Percentiles rank a stretch among this genome's conserved stretches.
Evolutionary conservation across 2,113 vertebrate species (phyloP).

Genomic region (Serilophus lunatus): DNA sequence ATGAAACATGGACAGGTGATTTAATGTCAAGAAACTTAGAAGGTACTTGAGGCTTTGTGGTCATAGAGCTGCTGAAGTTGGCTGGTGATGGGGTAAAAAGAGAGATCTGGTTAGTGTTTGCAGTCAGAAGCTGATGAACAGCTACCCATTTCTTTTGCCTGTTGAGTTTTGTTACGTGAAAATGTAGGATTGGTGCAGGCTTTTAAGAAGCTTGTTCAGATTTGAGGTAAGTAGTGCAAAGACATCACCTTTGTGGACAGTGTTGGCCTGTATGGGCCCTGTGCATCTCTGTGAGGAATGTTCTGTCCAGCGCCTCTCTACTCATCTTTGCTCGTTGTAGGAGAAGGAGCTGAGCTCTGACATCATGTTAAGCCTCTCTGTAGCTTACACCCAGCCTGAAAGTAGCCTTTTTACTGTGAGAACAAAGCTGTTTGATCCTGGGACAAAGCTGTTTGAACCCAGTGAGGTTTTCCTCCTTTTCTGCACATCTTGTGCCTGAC

Average conservation of each 20-base stretch:
- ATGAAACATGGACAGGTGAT: neutral
- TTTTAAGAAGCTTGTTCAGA: neutral
- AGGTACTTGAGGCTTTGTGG: neutral
- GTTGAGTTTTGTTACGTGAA: neutral
- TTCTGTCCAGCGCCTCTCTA: rapidly evolving
- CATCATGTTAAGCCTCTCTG: rapidly evolving
- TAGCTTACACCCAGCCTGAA: neutral
- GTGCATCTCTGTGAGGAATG: neutral
- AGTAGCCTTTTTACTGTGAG: neutral
- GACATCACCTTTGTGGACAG: neutral
- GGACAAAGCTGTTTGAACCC: neutral
- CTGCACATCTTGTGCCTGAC: neutral
- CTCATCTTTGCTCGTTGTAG: rapidly evolving
- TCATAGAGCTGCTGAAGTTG: neutral
- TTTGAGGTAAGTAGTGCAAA: neutral
- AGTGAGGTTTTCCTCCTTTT: neutral
- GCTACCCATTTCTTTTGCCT: neutral
- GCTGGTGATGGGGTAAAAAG: neutral
- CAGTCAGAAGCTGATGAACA: neutral
- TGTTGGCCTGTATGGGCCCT: rapidly evolving
- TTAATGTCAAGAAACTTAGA: neutral
- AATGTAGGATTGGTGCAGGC: neutral
- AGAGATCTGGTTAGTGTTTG: neutral
- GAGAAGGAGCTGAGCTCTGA: neutral
- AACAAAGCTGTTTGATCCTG: neutral